These are phyloP conservation scores for Ormia ochracea DNA, from an alignment of 2,888 invertebrate species.

Conservation along the genomic window DNA sequence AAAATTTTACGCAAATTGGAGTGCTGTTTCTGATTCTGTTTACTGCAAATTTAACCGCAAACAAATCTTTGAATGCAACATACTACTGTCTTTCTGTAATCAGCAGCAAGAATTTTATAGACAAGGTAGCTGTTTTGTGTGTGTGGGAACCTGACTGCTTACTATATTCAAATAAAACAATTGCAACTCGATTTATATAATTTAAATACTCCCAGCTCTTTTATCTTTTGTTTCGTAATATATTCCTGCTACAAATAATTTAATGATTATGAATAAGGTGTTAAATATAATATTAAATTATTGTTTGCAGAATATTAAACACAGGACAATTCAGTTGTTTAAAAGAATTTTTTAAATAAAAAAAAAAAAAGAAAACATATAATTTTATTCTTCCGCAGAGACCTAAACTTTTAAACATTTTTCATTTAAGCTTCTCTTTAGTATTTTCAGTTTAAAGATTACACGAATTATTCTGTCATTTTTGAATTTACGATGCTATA, in stretches of 20 bases:
- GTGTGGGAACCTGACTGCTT: not conserved
- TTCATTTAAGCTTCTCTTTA: too few species aligned
- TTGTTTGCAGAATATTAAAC: not conserved
- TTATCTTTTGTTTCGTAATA: slow-evolving; percentile 24
- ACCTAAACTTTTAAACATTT: too few species aligned
- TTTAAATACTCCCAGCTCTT: not conserved
- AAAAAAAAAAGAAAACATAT: too few species aligned
- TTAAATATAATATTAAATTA: slow-evolving; percentile 57
- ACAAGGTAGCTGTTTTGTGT: not conserved
- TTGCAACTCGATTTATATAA: slow-evolving; percentile 18
- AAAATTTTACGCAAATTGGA: too few species aligned
- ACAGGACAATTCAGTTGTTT: not conserved
- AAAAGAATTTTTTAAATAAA: not conserved
- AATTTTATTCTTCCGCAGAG: too few species aligned
- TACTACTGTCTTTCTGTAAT: slow-evolving; percentile 36
- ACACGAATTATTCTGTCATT: too few species aligned
- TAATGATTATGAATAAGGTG: slow-evolving; percentile 27
- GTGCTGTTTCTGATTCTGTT: too few species aligned
- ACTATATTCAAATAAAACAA: slow-evolving; percentile 7
- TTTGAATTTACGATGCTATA: too few species aligned
- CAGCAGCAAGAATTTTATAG: slow-evolving; percentile 30
- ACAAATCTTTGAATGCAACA: too few species aligned
- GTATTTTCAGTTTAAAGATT: too few species aligned
- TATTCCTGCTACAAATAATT: slow-evolving; percentile 22
- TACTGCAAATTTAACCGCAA: too few species aligned